Evolutionary conservation across 2,797 vertebrate species (phyloP), one percentile per base, ranked within the genome.

Genomic region (Masticophis lateralis): DNA sequence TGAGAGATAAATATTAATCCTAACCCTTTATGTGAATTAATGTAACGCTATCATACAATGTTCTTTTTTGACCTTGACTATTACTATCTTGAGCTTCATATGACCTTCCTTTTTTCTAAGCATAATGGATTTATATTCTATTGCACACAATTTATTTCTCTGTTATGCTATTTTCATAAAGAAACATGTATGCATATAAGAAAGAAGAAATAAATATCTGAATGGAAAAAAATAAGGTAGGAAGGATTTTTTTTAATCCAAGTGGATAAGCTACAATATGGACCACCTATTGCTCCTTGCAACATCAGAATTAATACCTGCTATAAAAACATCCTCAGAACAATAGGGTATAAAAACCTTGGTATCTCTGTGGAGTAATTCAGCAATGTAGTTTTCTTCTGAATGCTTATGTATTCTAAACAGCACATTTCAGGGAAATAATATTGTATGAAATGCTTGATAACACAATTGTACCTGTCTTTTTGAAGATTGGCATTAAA

Each of bases 101-200:
- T 83, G 94, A 96, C 95, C 94, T 96, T 92, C 93, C 69, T 95
- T 92, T 90, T 96, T 96, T 93, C 88, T 69, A 92, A 87, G 27
- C 94, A 96, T 95, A 96, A 97, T 97, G 93, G 2, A 28, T 92
- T 96, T 95, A 94, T 90, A 89, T 95, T 96, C 93, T n/a, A n/a
- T 92, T 95, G 91, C 89, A 94, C 60, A 90, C 59, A 32, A 96
- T 94, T 93, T 96, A 94, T 93, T 96, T 88, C 92, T 87, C 51
- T 95, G 97, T 96, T 96, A 94, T 94, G 96, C 95, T 94, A 95
- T 95, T 96, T 95, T 97, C 97, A 97, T 95, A 94, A 95, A 92
- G 83, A 94, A 96, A 87, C 91, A 94, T 95, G 97, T 96, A 97
- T 97, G 97, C 95, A 97, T 97, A 97, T 97, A 91, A 51, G 94